Evolutionary conservation across 2,888 invertebrate species (phyloP), one percentile per base, ranked within the genome.

Genomic region (Electrophaes corylata): DNA sequence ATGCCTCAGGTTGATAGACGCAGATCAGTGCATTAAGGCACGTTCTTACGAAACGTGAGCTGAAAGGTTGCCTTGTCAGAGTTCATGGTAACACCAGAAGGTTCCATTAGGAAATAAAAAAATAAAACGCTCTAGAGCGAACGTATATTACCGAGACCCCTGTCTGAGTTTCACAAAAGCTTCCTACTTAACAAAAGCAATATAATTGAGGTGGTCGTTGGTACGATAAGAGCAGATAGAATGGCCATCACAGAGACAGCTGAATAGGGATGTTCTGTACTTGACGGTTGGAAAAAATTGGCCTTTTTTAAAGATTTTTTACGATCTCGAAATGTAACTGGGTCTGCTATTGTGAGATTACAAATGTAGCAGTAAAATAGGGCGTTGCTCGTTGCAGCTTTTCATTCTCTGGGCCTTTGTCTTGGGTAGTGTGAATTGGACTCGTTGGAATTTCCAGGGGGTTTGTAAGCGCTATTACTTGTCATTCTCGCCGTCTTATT

Each of bases 321-420:
- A 68, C 68, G 66, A 66, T 68, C 62, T 62, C 62, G 59, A 55
- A 64, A 60, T 65, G 65, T 62, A 64, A 64, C 65, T 62, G 54
- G 59, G 58, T 52, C 59, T 57, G 55, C 64, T 62, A 59, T 67
- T 67, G 67, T 64, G 51, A 62, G 60, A 58, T 62, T 62, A 62
- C 62, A 52, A 62, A 62, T 62, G 62, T 62, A 52, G 56, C 33
- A 12, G 60, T 63, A 52, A 59, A 65, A 60, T 63, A 53, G 62
- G 26, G 51, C 56, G 45, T 57, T 52, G 56, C 52, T 63, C 65
- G 63, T 65, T 64, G 67, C 64, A 64, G 55, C 51, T 52, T 60
- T 55, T 54, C 54, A 55, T 53, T 59, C 37, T 31, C 31, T 26
- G 29, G 29, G 52, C 39, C 19, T 45, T 61, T 45, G 49, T 46